A percentile compares a stretch with the other conserved stretches of the same genome.
Evolutionary conservation across 2,797 vertebrate genomes (phyloP).

Genomic region (Cottoperca gobio): DNA sequence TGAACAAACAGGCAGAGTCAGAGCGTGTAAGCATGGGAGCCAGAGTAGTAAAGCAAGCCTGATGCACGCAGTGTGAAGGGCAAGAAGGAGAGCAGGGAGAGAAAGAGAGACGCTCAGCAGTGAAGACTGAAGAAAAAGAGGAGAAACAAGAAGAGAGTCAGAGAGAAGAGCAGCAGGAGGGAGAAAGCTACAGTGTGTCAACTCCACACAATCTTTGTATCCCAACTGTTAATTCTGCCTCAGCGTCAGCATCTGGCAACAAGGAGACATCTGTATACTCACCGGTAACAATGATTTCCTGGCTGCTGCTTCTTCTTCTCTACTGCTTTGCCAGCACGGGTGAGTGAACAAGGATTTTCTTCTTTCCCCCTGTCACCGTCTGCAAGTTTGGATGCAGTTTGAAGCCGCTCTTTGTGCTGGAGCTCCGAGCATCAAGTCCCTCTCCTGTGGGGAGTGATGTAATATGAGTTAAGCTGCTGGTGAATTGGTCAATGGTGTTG

Average conservation of each 20-base stretch:
- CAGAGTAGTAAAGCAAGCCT: constrained; percentile 40
- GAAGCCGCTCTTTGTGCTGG: background rate
- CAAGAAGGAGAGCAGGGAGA: constrained; percentile 1
- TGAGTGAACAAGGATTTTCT: constrained; percentile 44
- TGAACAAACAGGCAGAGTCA: constrained; percentile 27
- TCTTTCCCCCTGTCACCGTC: background rate
- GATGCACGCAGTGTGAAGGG: constrained; percentile 32
- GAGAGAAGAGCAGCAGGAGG: constrained; percentile 30
- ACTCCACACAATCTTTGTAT: constrained; percentile 36
- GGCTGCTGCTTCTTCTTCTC: constrained; percentile 50
- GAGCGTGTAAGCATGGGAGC: constrained; percentile 40
- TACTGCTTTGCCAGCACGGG: constrained; percentile 60
- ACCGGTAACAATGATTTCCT: constrained; percentile 54
- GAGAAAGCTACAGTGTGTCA: constrained; percentile 32
- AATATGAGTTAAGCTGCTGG: constrained; percentile 14
- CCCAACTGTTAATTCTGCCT: constrained; percentile 28
- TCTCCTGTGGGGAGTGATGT: constrained; percentile 1
- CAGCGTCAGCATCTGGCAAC: constrained; percentile 1
- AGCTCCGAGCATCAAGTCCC: background rate
- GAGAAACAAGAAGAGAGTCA: constrained; percentile 4
- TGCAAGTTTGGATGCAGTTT: constrained; percentile 45
- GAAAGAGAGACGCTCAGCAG: background rate
- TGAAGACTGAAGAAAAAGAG: constrained; percentile 12
- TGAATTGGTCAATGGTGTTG: constrained; percentile 28
- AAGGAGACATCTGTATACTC: constrained; percentile 25